Evolutionary conservation across 1,140 invertebrate species (phyloP).

Genomic region (Riptortus pedestris): DNA sequence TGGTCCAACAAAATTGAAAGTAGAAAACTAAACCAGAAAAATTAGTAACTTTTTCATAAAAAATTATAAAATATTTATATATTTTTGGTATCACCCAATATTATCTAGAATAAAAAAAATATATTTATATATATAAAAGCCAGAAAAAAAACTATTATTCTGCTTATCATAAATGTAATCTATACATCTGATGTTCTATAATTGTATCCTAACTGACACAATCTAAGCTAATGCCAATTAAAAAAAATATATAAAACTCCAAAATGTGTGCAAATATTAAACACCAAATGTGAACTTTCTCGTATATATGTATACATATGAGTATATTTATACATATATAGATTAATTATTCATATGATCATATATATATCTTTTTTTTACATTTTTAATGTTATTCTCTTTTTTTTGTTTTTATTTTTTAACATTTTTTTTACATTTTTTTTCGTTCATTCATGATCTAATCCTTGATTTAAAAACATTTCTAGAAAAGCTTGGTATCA

Average conservation of each 20-base stretch:
- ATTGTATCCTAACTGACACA: background rate
- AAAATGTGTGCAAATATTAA: background rate
- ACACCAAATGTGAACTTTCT: background rate
- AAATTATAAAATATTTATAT: background rate
- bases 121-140: background rate
- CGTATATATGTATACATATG: background rate
- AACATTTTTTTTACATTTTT: no score
- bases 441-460: constrained; percentile 1
- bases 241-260: constrained; percentile 1
- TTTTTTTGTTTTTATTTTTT: no score
- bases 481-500: constrained; percentile 1
- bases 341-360: no score
- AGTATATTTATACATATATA: background rate
- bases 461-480: background rate
- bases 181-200: no score
- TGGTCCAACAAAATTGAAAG: background rate
- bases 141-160: no score
- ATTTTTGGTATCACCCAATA: background rate
- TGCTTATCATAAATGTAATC: no score
- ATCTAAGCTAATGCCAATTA: background rate
- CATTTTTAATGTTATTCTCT: no score
- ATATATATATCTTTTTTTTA: constrained; percentile 1
- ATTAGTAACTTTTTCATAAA: background rate
- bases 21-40: background rate
- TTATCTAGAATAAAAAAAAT: background rate